phyloP scores from a whole-genome alignment of 2,797 vertebrate species.

The Tragelaphus oryx region DNA sequence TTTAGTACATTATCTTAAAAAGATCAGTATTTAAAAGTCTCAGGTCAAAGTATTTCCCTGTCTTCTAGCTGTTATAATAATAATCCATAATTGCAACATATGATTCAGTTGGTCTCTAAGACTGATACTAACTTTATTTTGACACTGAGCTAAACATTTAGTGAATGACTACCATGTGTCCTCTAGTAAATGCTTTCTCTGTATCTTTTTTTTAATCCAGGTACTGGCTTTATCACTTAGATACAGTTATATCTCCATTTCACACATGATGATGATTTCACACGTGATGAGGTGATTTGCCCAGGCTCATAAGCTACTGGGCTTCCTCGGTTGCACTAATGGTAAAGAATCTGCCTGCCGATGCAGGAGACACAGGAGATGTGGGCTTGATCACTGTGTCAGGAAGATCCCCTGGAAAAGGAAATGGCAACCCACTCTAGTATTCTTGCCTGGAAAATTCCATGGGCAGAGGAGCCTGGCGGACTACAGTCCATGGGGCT shows the following conservation, averaged over 20 bases:
- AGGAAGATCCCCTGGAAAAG: not conserved
- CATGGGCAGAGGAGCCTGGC: not conserved
- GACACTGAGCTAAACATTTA: not conserved
- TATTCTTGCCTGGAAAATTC: not conserved
- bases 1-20: not conserved
- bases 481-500: not conserved
- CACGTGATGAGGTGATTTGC: not conserved
- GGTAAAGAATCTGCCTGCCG: not conserved
- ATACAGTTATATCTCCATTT: not conserved
- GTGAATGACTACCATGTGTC: not conserved
- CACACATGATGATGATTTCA: not conserved
- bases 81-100: not conserved
- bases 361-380: not conserved
- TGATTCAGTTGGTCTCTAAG: not conserved
- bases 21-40: not conserved
- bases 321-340: not conserved
- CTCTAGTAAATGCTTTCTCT: not conserved
- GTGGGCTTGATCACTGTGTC: not conserved
- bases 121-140: not conserved
- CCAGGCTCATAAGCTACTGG: not conserved
- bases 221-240: not conserved
- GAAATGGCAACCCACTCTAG: not conserved
- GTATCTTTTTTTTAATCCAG: not conserved
- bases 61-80: not conserved
- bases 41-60: not conserved